phyloP scores from a whole-genome alignment of 2,113 vertebrate species.

The Centropus bengalensis region DNA sequence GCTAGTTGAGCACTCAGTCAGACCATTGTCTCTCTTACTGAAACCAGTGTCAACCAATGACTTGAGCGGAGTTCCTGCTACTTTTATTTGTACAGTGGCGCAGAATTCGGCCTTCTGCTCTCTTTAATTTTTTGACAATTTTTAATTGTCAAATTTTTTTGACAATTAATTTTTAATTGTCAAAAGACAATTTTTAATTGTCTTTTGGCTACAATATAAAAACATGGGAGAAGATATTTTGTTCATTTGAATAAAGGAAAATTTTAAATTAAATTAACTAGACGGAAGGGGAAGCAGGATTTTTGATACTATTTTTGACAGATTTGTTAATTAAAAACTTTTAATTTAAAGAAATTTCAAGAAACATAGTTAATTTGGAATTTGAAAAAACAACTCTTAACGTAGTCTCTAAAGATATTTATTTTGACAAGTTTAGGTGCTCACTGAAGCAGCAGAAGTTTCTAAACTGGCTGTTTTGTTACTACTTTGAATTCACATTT shows the following conservation, averaged over 20 bases:
- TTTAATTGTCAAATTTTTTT: too few species aligned
- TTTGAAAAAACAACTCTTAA: neutral
- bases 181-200: too few species aligned
- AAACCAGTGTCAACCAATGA: neutral
- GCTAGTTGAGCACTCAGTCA: neutral
- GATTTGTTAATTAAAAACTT: neutral
- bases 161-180: too few species aligned
- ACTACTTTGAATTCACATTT: neutral
- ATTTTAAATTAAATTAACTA: neutral
- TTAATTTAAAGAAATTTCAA: neutral
- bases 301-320: neutral
- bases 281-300: neutral
- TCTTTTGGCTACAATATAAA: neutral
- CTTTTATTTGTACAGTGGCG: neutral
- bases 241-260: neutral
- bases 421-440: neutral
- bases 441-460: neutral
- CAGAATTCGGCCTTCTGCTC: neutral
- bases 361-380: neutral
- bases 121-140: conserved; percentile 42
- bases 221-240: neutral
- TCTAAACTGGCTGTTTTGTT: neutral
- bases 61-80: neutral
- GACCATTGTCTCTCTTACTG: neutral
- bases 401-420: neutral